phyloP scores from a whole-genome alignment of 1,140 invertebrate genomes.

The Monochamus saltuarius region DNA sequence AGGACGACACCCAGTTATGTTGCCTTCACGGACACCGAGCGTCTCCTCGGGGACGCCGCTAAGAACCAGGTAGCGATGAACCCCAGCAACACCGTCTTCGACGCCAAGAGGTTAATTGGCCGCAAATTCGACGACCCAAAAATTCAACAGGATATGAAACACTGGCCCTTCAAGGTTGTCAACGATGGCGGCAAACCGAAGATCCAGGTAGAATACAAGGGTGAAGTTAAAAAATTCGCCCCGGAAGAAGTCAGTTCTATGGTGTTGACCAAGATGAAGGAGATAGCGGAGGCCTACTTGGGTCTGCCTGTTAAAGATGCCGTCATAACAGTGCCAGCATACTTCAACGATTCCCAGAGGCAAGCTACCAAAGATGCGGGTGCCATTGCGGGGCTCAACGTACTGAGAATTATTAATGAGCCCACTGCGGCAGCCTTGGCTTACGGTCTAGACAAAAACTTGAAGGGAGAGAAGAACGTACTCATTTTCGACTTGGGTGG shows the following conservation, averaged over 20 bases:
- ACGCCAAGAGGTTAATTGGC: constrained; percentile 56
- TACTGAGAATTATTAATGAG: constrained; percentile 72
- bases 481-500: constrained; percentile 67
- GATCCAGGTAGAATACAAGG: constrained; percentile 72
- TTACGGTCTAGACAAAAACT: constrained; percentile 75
- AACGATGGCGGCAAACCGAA: constrained; percentile 58
- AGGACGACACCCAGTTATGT: constrained; percentile 89
- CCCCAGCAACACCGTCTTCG: constrained; percentile 82
- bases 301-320: constrained; percentile 46
- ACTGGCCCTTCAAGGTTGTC: constrained; percentile 55
- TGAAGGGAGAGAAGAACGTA: constrained; percentile 66
- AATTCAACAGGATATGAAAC: constrained; percentile 55
- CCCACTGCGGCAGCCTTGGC: constrained; percentile 75
- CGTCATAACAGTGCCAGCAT: constrained; percentile 52
- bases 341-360: constrained; percentile 66
- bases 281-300: constrained; percentile 58
- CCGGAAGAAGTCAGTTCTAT: constrained; percentile 61
- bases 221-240: constrained; percentile 53
- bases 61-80: constrained; percentile 74
- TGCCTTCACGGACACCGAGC: constrained; percentile 79
- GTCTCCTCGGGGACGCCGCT: constrained; percentile 64
- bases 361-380: constrained; percentile 70
- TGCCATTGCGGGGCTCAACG: constrained; percentile 62
- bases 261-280: constrained; percentile 63
- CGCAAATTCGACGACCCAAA: constrained; percentile 55